Percentiles rank a stretch among this genome's conserved stretches.
These are phyloP conservation scores for Muraenolepis orangiensis DNA, from an alignment of 2,797 vertebrate species.

Conservation along the genomic window DNA sequence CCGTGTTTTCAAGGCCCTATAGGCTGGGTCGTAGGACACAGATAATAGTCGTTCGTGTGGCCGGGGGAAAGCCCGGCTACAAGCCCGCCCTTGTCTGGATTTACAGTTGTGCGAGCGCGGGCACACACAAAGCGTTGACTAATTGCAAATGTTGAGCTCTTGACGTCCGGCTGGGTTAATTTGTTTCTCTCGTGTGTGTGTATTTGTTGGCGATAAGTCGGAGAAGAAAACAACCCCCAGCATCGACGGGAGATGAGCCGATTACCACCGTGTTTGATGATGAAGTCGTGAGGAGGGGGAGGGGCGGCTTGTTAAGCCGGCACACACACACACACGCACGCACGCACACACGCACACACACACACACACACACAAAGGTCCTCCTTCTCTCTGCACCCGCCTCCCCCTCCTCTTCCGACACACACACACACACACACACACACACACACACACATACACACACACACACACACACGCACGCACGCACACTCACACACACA, in stretches of 20 bases:
- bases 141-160: slow-evolving; percentile 73
- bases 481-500: too few species aligned
- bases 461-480: too few species aligned
- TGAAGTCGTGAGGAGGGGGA: slow-evolving; percentile 12
- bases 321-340: too few species aligned
- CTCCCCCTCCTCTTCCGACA: not conserved
- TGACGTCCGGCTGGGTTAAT: slow-evolving; percentile 70
- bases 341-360: too few species aligned
- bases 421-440: too few species aligned
- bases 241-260: slow-evolving; percentile 63
- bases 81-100: slow-evolving; percentile 44
- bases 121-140: slow-evolving; percentile 67
- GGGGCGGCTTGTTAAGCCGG: slow-evolving; percentile 3
- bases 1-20: slow-evolving; percentile 3
- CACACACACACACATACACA: too few species aligned
- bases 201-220: slow-evolving; percentile 70
- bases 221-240: too few species aligned
- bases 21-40: slow-evolving; percentile 22
- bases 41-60: too few species aligned
- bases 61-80: too few species aligned
- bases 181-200: slow-evolving; percentile 66
- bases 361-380: slow-evolving; percentile 20
- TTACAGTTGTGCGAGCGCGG: slow-evolving; percentile 41
- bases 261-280: slow-evolving; percentile 52
- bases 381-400: slow-evolving; percentile 25